Base-by-base conservation (phyloP, 2,797 vertebrate species). In the Erpetoichthys calabaricus region DNA sequence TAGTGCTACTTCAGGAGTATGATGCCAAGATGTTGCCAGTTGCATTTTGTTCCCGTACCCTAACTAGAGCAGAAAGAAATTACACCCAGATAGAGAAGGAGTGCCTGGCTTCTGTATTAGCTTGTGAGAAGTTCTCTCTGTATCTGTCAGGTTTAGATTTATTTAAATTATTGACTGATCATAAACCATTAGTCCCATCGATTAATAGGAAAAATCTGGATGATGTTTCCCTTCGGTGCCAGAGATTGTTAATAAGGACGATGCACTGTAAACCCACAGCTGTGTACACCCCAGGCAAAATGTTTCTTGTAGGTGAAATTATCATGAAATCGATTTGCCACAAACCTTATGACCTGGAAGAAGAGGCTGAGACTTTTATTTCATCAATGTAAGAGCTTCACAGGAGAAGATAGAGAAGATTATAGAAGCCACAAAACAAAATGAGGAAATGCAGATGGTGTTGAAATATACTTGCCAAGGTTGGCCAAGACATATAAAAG, bases 151-250 rank as follows among this genome's bases (percentile, higher is more conserved):
- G 67, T 25, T 25, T 60, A 53, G 57, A 69, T 53, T 54, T 58
- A 56, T 67, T 69, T 70, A 25, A 60, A 3, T 59, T 65, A 69
- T 50, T 60, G 43, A 67, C 65, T 75, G 63, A 72, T 69, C 67
- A 70, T 68, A 72, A 71, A 71, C 65, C 68, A 66, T 63, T 73
- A 53, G 58, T 63, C 59, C 42, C 63, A 53, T 49, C 64, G 67
- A 65, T 67, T 68, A 75, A 70, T 60, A 62, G n/a, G 47, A 58
- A 65, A 55, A 59, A 53, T 63, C 70, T 67, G 61, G 61, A 69
- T 63, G 52, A 0, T 43, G 4, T 60, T 64, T 66, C 63, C 70
- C 47, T 53, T 62, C 64, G 58, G 65, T 73, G 71, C 68, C 68
- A 71, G 63, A 59, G 8, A 4, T 53, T 67, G 46, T 63, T 73